Conservation (phyloP, 2,888 invertebrate species). For the Phortica okadai region DNA sequence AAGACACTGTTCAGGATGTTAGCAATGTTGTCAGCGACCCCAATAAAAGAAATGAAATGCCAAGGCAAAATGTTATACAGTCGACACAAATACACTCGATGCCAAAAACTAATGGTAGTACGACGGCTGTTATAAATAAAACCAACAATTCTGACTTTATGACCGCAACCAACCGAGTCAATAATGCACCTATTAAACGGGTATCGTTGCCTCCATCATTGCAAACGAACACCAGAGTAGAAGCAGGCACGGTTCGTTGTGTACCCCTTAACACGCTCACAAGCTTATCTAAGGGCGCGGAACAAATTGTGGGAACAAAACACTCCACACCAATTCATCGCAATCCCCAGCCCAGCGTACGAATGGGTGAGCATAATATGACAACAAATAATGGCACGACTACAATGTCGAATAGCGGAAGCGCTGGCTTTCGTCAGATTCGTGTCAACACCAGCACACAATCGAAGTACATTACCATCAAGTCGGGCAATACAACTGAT, state of each 20-base stretch:
- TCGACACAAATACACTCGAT: no score
- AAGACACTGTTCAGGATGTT: no score
- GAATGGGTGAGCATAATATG: no score
- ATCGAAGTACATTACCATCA: constrained; percentile 42
- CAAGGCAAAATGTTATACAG: no score
- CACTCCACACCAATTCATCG: neutral
- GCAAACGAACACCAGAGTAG: neutral
- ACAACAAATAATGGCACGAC: neutral
- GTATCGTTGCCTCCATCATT: neutral
- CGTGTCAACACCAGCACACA: constrained; percentile 47
- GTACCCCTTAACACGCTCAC: constrained; percentile 48
- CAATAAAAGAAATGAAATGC: no score
- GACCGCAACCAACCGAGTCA: neutral
- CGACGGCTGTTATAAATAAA: neutral
- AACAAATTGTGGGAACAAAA: neutral
- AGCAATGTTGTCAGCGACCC: no score
- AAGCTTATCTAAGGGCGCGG: constrained; percentile 1
- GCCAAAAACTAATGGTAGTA: no score
- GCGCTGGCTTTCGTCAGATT: constrained; percentile 41
- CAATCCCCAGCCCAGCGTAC: no score
- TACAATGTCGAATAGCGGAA: neutral
- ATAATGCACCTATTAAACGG: neutral
- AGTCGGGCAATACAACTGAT: neutral
- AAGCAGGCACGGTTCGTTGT: constrained; percentile 42
- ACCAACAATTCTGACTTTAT: neutral